Conservation (phyloP, 2,113 vertebrate species). For the Thomomys bottae region DNA sequence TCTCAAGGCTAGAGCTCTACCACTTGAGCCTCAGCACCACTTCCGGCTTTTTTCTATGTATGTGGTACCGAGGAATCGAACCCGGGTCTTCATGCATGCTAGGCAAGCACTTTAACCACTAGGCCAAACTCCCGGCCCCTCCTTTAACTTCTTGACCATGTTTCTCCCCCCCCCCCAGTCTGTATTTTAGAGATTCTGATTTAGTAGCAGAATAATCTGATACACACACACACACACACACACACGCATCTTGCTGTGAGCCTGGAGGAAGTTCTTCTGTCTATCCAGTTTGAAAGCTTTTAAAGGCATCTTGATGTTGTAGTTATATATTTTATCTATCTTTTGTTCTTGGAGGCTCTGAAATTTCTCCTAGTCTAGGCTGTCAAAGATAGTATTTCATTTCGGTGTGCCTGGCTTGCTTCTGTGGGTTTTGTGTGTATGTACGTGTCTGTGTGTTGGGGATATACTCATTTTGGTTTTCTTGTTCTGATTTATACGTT, state of each 20-base stretch:
- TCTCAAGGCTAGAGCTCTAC: too few species aligned
- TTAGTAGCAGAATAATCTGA: background rate
- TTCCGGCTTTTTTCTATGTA: too few species aligned
- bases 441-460: too few species aligned
- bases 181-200: slow-evolving; percentile 15
- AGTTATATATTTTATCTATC: slow-evolving; percentile 55
- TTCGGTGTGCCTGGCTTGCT: background rate
- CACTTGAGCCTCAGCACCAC: too few species aligned
- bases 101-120: too few species aligned
- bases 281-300: slow-evolving; percentile 43
- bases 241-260: background rate
- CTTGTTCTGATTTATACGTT: background rate
- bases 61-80: too few species aligned
- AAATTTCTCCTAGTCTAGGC: slow-evolving; percentile 5
- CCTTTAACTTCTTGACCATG: background rate
- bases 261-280: slow-evolving; percentile 18
- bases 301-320: slow-evolving; percentile 42
- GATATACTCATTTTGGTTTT: background rate
- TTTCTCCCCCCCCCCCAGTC: background rate
- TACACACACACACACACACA: too few species aligned
- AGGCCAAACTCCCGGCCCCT: too few species aligned
- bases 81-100: too few species aligned
- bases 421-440: background rate
- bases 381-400: background rate
- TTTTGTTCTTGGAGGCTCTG: slow-evolving; percentile 44